Conservation (phyloP, 2,888 invertebrate genomes). For the Lithophane leautieri region DNA sequence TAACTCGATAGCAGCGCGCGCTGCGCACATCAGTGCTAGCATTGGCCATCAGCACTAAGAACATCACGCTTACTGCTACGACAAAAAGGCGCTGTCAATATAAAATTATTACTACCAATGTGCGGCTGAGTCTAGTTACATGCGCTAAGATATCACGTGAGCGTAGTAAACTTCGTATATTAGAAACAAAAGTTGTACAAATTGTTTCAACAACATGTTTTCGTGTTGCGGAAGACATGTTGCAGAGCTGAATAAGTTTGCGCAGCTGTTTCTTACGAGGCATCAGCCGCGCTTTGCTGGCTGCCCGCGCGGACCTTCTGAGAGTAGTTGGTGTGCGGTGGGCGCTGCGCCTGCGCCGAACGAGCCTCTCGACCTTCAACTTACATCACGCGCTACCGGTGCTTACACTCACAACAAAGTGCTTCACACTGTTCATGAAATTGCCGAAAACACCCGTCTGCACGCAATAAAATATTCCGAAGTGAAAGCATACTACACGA, state of each 20-base stretch:
- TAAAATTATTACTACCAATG: background rate
- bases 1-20: background rate
- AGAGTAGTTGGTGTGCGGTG: background rate
- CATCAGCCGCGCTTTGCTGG: background rate
- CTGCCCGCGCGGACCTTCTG: conserved; percentile 35
- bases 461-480: too few relatives aligned
- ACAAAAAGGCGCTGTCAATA: background rate
- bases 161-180: conserved; percentile 1
- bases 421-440: background rate
- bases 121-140: background rate
- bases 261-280: background rate
- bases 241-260: background rate
- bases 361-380: conserved; percentile 45
- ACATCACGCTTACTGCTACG: background rate
- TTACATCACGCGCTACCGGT: conserved; percentile 20
- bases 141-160: background rate
- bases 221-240: background rate
- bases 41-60: background rate
- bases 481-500: background rate
- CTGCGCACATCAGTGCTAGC: background rate
- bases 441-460: background rate
- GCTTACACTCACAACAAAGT: conserved; percentile 10
- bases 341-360: background rate
- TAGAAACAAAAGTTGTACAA: background rate
- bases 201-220: background rate